Conservation (phyloP, 2,888 invertebrate species). For the Tetragonula carbonaria region DNA sequence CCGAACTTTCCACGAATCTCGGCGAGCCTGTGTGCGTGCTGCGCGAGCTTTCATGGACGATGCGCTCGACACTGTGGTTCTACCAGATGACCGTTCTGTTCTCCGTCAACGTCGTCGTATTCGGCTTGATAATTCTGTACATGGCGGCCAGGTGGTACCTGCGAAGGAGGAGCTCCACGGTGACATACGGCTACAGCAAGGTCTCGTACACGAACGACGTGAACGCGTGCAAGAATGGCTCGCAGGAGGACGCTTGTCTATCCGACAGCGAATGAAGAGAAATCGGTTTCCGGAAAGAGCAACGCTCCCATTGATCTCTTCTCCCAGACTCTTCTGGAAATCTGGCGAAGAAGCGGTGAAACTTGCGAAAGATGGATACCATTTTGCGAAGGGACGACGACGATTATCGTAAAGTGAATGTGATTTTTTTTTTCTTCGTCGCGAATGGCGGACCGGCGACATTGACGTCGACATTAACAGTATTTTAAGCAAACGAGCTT, state of each 20-base stretch:
- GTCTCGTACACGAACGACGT: slow-evolving; percentile 67
- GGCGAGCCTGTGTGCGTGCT: slow-evolving; percentile 70
- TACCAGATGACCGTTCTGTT: slow-evolving; percentile 74
- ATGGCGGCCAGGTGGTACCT: slow-evolving; percentile 57
- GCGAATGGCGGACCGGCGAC: neutral
- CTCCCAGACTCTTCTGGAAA: no score
- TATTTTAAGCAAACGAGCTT: neutral
- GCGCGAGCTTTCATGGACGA: slow-evolving; percentile 75
- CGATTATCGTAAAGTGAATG: no score
- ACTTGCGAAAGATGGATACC: neutral
- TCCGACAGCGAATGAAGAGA: slow-evolving; percentile 65
- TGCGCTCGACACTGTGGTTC: slow-evolving; percentile 77
- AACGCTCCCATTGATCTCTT: no score
- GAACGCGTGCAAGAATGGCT: slow-evolving; percentile 36
- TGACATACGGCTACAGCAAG: slow-evolving; percentile 68
- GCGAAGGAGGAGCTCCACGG: slow-evolving; percentile 35
- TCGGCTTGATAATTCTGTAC: slow-evolving; percentile 65
- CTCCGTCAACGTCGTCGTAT: slow-evolving; percentile 67
- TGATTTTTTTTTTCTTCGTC: neutral
- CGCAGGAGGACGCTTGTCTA: slow-evolving; percentile 40
- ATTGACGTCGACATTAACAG: neutral
- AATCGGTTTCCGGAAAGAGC: neutral
- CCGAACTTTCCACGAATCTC: slow-evolving; percentile 82
- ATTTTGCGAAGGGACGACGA: neutral
- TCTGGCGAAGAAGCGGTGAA: no score